Percentiles rank a stretch among this genome's conserved stretches.
Evolutionary conservation across 2,888 invertebrate species (phyloP).

Genomic region (Melieria crassipennis): DNA sequence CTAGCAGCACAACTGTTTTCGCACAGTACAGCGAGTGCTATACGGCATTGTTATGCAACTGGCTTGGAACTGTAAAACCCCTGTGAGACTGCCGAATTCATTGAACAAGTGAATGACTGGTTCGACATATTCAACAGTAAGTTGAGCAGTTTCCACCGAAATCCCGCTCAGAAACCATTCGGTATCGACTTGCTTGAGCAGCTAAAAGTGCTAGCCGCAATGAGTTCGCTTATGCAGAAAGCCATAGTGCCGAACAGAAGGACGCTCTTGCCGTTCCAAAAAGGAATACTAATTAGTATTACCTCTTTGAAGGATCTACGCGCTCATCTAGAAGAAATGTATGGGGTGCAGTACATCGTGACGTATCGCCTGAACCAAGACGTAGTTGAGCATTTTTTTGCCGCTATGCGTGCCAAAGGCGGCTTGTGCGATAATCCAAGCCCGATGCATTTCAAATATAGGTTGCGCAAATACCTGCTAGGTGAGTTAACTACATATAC

Average conservation of each 20-base stretch:
- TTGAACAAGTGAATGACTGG: slow-evolving; percentile 29
- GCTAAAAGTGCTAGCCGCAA: slow-evolving; percentile 6
- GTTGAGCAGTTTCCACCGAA: neutral
- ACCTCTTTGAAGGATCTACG: slow-evolving; percentile 15
- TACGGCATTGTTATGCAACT: slow-evolving; percentile 9
- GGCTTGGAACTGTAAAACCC: slow-evolving; percentile 19
- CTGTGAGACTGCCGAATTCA: slow-evolving; percentile 23
- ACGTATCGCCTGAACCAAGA: slow-evolving; percentile 20
- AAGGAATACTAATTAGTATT: slow-evolving; percentile 34
- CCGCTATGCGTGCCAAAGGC: slow-evolving; percentile 4
- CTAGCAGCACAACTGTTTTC: slow-evolving; percentile 34
- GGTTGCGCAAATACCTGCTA: slow-evolving; percentile 17
- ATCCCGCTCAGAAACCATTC: slow-evolving; percentile 14
- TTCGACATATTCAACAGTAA: slow-evolving; percentile 14
- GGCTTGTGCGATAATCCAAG: slow-evolving; percentile 19
- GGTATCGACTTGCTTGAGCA: slow-evolving; percentile 13
- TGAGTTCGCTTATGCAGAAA: slow-evolving; percentile 26
- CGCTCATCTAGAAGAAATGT: slow-evolving; percentile 2
- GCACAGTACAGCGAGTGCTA: slow-evolving; percentile 25
- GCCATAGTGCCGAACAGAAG: slow-evolving; percentile 30
- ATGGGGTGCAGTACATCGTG: slow-evolving; percentile 10
- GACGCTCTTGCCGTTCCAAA: slow-evolving; percentile 34
- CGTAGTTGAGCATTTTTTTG: slow-evolving; percentile 27
- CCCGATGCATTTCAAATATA: slow-evolving; percentile 23
- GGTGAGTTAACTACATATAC: neutral